These are phyloP conservation scores for Lasiurus borealis DNA, from an alignment of 2,113 vertebrate species.

Conservation along the genomic window DNA sequence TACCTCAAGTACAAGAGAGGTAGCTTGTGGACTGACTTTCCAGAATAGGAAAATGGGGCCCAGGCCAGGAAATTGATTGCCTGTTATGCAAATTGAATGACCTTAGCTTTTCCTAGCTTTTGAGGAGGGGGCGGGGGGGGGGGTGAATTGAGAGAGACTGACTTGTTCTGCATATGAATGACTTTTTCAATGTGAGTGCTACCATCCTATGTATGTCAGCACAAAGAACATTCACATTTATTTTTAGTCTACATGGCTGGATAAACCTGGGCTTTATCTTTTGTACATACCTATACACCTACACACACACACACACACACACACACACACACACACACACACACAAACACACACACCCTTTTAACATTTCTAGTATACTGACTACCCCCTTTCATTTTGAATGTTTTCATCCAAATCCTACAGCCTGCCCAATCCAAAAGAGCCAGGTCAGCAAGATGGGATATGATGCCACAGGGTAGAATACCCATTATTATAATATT, in stretches of 20 bases:
- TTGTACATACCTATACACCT: background rate
- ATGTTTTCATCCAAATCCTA: slow-evolving; percentile 13
- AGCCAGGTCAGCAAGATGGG: slow-evolving; percentile 50
- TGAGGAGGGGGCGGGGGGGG: too few species aligned
- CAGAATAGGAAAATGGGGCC: background rate
- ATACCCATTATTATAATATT: background rate
- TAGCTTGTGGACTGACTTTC: background rate
- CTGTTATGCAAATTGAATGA: background rate
- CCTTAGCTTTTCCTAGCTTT: background rate
- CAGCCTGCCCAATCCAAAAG: background rate
- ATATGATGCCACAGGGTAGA: background rate
- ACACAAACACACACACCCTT: background rate
- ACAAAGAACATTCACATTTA: background rate
- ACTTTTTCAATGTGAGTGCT: background rate
- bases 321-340: background rate
- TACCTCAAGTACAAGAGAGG: background rate
- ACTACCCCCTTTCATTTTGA: background rate
- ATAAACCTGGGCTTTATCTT: background rate
- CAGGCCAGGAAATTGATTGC: background rate
- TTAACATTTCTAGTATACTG: background rate
- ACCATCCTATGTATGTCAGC: background rate
- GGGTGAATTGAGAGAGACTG: too few species aligned
- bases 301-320: background rate
- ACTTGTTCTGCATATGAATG: background rate
- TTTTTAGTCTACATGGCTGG: background rate